phyloP scores from a whole-genome alignment of 2,888 invertebrate genomes.

The Parasteatoda lunata region DNA sequence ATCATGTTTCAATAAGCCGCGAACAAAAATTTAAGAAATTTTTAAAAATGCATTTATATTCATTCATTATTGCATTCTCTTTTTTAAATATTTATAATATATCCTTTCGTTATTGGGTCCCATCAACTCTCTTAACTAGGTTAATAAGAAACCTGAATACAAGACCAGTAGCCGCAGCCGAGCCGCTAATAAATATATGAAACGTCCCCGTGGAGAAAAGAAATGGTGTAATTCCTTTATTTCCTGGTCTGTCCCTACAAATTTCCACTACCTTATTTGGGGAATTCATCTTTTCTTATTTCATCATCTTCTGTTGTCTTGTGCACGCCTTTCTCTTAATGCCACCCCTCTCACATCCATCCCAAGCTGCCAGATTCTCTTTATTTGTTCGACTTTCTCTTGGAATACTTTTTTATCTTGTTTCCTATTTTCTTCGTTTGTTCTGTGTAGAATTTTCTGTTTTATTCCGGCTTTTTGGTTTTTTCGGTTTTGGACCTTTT shows the following conservation, averaged over 20 bases:
- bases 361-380: slow-evolving; percentile 33
- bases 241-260: slow-evolving; percentile 13
- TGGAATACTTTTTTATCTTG: neutral
- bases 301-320: slow-evolving; percentile 35
- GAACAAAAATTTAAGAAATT: no score
- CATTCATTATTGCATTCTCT: no score
- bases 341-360: slow-evolving; percentile 4
- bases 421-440: slow-evolving; percentile 49
- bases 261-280: slow-evolving; percentile 24
- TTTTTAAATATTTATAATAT: no score
- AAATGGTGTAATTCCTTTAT: no score
- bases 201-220: no score
- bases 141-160: no score
- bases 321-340: slow-evolving; percentile 25
- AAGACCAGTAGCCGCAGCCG: no score
- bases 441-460: slow-evolving; percentile 1
- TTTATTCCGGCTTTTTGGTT: slow-evolving; percentile 8
- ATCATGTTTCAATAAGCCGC: no score
- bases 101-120: no score
- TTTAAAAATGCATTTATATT: no score
- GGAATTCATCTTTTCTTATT: slow-evolving; percentile 20
- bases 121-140: no score
- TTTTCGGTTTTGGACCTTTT: neutral
- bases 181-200: no score
- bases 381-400: slow-evolving; percentile 38